Conservation (phyloP, 2,888 invertebrate species). For the Drosophila lacicola region DNA sequence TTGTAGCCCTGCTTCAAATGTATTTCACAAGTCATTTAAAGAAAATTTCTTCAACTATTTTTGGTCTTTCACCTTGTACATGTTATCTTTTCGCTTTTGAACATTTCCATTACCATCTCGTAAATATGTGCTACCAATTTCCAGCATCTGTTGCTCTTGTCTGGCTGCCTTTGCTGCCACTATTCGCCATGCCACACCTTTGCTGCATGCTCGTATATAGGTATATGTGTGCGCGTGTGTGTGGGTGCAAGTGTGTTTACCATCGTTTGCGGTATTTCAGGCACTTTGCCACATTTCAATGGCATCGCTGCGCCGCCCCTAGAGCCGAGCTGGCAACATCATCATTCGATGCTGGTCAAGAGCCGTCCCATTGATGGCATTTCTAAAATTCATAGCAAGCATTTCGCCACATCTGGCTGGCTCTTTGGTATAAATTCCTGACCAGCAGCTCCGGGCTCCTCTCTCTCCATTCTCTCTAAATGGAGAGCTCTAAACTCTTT, state of each 20-base stretch:
- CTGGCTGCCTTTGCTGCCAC: slow-evolving; percentile 21
- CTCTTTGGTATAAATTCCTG: slow-evolving; percentile 43
- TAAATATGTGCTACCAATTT: slow-evolving; percentile 23
- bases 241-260: slow-evolving; percentile 2
- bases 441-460: slow-evolving; percentile 10
- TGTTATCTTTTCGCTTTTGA: slow-evolving; percentile 14
- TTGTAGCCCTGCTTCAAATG: not conserved
- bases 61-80: not conserved
- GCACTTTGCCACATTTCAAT: slow-evolving; percentile 52
- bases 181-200: slow-evolving; percentile 47
- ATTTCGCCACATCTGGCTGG: slow-evolving; percentile 57
- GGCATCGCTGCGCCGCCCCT: slow-evolving; percentile 38
- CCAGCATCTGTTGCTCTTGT: slow-evolving; percentile 56
- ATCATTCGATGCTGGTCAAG: slow-evolving; percentile 45
- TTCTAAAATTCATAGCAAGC: slow-evolving; percentile 54
- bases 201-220: slow-evolving; percentile 1
- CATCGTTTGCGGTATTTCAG: slow-evolving; percentile 53
- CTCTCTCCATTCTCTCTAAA: not conserved
- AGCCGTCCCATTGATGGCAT: slow-evolving; percentile 42
- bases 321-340: slow-evolving; percentile 38
- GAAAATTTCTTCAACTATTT: not conserved
- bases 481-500: slow-evolving; percentile 1
- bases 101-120: slow-evolving; percentile 17
- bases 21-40: slow-evolving; percentile 2
- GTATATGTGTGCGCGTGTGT: not conserved